Base-by-base conservation (phyloP, 2,113 vertebrate species). In the Dasyornis broadbenti region DNA sequence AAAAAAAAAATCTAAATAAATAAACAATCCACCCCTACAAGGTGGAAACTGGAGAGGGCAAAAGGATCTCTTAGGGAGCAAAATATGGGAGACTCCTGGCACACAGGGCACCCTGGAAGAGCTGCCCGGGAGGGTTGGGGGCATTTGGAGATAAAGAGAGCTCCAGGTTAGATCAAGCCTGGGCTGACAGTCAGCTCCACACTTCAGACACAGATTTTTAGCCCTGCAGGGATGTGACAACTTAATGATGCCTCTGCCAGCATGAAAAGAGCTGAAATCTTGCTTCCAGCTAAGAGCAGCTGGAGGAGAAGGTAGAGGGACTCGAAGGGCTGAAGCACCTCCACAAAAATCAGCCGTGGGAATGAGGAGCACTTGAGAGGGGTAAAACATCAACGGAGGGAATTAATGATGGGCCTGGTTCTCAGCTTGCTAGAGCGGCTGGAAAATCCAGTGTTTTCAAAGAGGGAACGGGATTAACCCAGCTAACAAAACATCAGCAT, bases 321-420 rank as follows among this genome's bases (percentile, higher is more conserved):
- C 16, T 33, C 33, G 0, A 0, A 6, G 45, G 14, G 26, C 37
- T 86, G 0, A 21, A 35, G 37, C 10, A 18, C 23, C 42, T n/a
- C 16, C 69, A 15, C 39, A 63, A 19, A 66, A 81, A 20, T 20
- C 49, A 44, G 35, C 40, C 2, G 0, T 3, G 2, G 15, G 39
- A 64, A 35, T 0, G 0, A 87, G 40, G 24, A 31, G 39, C n/a
- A 7, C 16, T 26, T 3, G 27, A 56, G 69, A 47, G 10, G 37
- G 14, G 28, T 3, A 10, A 60, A 57, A 6, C 22, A 44, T 13
- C 33, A 44, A 28, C 31, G 49, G 2, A 19, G 37, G 30, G 28
- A 86, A 47, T 44, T 75, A 35, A 40, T 5, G 15, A 40, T 44
- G 6, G 35, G 19, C 37, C 30, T 31, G 11, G 13, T 13, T 44